Conservation (phyloP, 2,113 vertebrate species). For the rat (Rattus norvegicus) region DNA sequence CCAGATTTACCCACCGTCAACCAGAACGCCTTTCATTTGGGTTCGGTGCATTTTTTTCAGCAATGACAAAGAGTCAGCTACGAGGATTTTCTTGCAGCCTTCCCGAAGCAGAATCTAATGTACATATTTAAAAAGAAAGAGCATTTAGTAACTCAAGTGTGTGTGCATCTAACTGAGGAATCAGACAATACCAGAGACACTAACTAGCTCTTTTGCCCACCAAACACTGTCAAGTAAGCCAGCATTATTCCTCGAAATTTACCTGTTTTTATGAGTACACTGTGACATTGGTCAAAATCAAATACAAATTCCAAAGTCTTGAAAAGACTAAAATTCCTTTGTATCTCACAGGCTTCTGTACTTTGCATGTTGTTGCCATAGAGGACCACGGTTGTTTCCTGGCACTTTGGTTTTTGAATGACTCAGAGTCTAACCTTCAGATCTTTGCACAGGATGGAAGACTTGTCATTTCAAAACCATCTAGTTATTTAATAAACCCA, state of each 20-base stretch:
- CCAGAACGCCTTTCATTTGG: constrained; percentile 94
- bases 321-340: neutral
- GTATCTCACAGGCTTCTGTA: neutral
- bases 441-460: neutral
- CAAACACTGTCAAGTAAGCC: neutral
- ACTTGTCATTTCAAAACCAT: neutral
- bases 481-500: neutral
- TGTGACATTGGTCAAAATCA: neutral
- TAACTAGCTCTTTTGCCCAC: too few relatives aligned
- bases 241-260: neutral
- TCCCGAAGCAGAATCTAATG: constrained; percentile 95
- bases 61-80: constrained; percentile 95
- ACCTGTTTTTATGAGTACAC: neutral
- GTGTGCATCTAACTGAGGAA: neutral
- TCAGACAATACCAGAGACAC: neutral
- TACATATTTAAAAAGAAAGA: constrained; percentile 54
- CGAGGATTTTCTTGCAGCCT: constrained; percentile 99
- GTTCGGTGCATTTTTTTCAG: constrained; percentile 98
- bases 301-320: neutral
- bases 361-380: neutral
- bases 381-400: neutral
- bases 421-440: neutral
- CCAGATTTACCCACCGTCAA: constrained; percentile 90
- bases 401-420: neutral
- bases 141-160: neutral